Conservation (phyloP, 2,113 vertebrate genomes). For the Apaloderma vittatum region DNA sequence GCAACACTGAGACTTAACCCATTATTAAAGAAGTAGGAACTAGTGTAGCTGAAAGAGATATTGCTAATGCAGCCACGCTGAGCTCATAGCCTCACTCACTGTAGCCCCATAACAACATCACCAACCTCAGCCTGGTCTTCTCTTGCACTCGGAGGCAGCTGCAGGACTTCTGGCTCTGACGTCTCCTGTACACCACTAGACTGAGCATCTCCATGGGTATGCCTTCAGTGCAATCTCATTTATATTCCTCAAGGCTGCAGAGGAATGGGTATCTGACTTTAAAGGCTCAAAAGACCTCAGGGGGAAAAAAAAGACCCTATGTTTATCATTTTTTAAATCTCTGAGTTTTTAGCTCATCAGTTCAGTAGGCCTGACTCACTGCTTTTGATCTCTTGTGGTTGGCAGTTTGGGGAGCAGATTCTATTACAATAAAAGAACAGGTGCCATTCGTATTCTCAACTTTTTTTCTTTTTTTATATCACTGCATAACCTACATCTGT, state of each 20-base stretch:
- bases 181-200: not conserved
- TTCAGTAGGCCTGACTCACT: not conserved
- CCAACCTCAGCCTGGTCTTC: not conserved
- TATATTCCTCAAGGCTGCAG: not conserved
- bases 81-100: not conserved
- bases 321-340: not conserved
- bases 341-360: not conserved
- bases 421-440: constrained; percentile 16
- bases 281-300: not conserved
- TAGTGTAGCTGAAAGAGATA: no score
- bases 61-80: not conserved
- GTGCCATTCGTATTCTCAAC: not conserved
- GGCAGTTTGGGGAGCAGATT: constrained; percentile 25
- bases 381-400: not conserved
- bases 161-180: not conserved
- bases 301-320: no score
- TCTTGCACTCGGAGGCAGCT: not conserved
- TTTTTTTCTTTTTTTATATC: not conserved
- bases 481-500: not conserved
- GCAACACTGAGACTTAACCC: not conserved
- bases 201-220: not conserved
- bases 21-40: not conserved
- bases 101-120: not conserved
- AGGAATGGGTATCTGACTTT: not conserved
- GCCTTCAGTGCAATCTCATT: not conserved